Percentiles rank a stretch among this genome's conserved stretches.
These are phyloP conservation scores for Pachyrhynchus sulphureomaculatus DNA, from an alignment of 1,140 invertebrate species.

Conservation along the genomic window DNA sequence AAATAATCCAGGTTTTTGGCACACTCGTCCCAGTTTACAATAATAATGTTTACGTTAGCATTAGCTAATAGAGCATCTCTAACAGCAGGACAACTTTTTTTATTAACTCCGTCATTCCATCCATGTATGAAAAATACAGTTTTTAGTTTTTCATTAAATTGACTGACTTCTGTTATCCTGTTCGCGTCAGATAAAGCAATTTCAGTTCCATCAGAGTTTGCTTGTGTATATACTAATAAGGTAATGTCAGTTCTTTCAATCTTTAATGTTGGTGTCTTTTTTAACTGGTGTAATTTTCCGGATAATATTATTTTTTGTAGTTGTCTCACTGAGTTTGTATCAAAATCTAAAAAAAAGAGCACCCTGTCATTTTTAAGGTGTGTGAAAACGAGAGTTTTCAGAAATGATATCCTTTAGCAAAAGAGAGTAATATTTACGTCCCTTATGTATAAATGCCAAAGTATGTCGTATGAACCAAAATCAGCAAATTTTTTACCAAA, in stretches of 20 bases:
- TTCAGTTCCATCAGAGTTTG: not conserved
- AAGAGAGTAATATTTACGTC: too few species aligned
- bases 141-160: not conserved
- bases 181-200: not conserved
- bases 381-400: too few species aligned
- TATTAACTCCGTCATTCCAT: too few species aligned
- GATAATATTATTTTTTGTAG: too few species aligned
- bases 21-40: not conserved
- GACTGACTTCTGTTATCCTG: not conserved
- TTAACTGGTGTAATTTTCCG: not conserved
- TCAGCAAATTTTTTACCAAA: too few species aligned
- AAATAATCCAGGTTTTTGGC: slow-evolving; percentile 29
- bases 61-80: not conserved
- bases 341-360: too few species aligned
- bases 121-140: not conserved
- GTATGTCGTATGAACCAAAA: too few species aligned
- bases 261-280: not conserved
- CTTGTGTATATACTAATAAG: not conserved
- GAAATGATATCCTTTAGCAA: too few species aligned
- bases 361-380: too few species aligned
- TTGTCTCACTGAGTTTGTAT: too few species aligned
- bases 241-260: not conserved
- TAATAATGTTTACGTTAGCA: not conserved
- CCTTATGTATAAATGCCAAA: too few species aligned
- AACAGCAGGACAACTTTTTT: slow-evolving; percentile 31